phyloP scores from a whole-genome alignment of 2,888 invertebrate species.

The Macrosiphum euphorbiae region DNA sequence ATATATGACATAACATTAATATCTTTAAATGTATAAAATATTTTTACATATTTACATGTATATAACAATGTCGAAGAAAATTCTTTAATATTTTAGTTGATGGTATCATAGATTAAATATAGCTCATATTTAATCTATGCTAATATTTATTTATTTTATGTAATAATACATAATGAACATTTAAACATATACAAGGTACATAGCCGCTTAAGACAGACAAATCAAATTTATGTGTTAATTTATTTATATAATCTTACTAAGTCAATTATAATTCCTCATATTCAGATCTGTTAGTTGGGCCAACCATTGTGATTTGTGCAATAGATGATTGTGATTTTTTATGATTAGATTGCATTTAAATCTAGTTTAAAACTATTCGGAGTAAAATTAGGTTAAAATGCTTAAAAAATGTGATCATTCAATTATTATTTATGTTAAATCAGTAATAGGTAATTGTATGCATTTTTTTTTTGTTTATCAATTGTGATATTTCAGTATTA shows the following conservation, averaged over 20 bases:
- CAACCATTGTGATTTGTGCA: background rate
- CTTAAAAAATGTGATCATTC: background rate
- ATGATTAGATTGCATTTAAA: background rate
- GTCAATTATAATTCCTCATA: slow-evolving; percentile 10
- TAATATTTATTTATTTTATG: slow-evolving; percentile 11
- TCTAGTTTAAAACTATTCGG: background rate
- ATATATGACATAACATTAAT: slow-evolving; percentile 70
- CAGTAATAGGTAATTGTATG: background rate
- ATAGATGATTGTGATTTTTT: background rate
- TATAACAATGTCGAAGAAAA: background rate
- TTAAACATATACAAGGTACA: background rate
- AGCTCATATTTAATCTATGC: background rate
- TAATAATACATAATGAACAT: background rate
- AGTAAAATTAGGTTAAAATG: background rate
- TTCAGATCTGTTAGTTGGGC: background rate
- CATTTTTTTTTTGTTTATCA: background rate
- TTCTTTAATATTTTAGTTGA: background rate
- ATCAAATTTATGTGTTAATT: slow-evolving; percentile 44
- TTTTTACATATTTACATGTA: background rate
- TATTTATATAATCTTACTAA: slow-evolving; percentile 21
- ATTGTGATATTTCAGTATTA: slow-evolving; percentile 40
- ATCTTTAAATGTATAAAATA: background rate
- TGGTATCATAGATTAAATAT: background rate
- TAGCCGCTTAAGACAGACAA: background rate
- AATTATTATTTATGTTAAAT: slow-evolving; percentile 7